These are phyloP conservation scores for Bradypodion ventrale DNA, from an alignment of 2,797 vertebrate genomes.

Conservation along the genomic window DNA sequence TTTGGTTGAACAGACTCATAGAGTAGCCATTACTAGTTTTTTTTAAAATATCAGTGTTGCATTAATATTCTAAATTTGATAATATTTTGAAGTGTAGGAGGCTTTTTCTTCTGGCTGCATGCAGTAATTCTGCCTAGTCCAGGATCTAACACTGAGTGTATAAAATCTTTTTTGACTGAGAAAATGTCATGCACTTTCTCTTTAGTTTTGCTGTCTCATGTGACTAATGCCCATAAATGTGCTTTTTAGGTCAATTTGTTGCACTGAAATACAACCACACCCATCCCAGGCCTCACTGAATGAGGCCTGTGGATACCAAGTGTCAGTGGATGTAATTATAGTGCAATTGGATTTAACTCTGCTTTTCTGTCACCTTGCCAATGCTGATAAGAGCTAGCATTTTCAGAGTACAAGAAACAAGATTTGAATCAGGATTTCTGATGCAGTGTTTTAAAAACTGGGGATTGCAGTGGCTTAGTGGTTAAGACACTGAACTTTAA, in stretches of 20 bases:
- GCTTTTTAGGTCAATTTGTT: constrained; percentile 4
- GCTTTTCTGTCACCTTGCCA: neutral
- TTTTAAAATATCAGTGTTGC: neutral
- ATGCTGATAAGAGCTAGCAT: neutral
- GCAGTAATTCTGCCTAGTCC: neutral
- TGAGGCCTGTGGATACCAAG: neutral
- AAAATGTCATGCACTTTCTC: neutral
- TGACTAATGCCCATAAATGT: neutral
- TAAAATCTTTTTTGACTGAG: constrained; percentile 5
- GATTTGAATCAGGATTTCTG: neutral
- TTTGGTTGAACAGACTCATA: too few species aligned
- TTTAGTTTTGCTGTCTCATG: neutral
- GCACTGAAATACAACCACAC: constrained; percentile 11
- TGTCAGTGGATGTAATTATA: neutral
- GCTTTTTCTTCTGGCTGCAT: neutral
- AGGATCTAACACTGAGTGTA: neutral
- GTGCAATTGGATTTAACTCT: constrained; percentile 1
- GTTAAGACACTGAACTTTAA: too few species aligned
- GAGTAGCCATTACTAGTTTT: too few species aligned
- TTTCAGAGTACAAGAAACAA: neutral
- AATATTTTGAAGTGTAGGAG: neutral
- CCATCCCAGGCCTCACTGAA: neutral
- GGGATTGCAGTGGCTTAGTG: too few species aligned
- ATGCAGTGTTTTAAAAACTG: neutral
- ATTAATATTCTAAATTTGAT: neutral